Evolutionary conservation across 2,888 invertebrate species (phyloP), one percentile per base, ranked within the genome.

Genomic region (Synergus umbraculus): DNA sequence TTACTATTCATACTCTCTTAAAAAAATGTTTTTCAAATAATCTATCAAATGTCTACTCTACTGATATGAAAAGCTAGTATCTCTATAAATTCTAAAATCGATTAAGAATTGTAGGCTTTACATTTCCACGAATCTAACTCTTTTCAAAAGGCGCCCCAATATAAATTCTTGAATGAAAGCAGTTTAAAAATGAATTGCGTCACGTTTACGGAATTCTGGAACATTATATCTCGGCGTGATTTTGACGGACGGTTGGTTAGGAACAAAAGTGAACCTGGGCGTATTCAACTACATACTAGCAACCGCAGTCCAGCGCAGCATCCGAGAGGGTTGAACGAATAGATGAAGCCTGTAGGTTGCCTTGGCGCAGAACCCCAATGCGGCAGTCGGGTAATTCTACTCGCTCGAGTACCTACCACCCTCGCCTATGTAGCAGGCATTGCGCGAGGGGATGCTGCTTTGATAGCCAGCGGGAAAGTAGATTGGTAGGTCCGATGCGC

Each of bases 401-500:
- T 88, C 89, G 86, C 87, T 89, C 88, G 87, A 89, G 87, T 89
- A 87, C 88, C 84, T 87, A 86, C 87, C 85, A 86, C 87, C 84
- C 87, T 84, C 85, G 83, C 83, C 80, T 73, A 78, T 63, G 76
- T 76, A 73, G 79, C 69, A 80, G 60, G 49, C 76, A 76, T 66
- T 66, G 79, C 76, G 29, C 79, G 78, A 80, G 85, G 85, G 84
- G 88, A 87, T 87, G 84, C 83, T 83, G 88, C 90, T 90, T 90
- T 89, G 90, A 90, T 90, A 90, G 88, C 90, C 87, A 86, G 87
- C 86, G 88, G 89, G 87, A 87, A 87, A 88, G 90, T 89, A 89
- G 89, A 90, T 90, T 90, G 90, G 90, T 85, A 87, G 86, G 85
- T 85, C 85, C 85, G 87, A 89, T 90, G 89, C 87, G 86, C 90